A percentile compares a stretch with the other conserved stretches of the same genome.
Conservation (phyloP, 2,113 vertebrate species). For the Boulengeromyrus knoepffleri region DNA sequence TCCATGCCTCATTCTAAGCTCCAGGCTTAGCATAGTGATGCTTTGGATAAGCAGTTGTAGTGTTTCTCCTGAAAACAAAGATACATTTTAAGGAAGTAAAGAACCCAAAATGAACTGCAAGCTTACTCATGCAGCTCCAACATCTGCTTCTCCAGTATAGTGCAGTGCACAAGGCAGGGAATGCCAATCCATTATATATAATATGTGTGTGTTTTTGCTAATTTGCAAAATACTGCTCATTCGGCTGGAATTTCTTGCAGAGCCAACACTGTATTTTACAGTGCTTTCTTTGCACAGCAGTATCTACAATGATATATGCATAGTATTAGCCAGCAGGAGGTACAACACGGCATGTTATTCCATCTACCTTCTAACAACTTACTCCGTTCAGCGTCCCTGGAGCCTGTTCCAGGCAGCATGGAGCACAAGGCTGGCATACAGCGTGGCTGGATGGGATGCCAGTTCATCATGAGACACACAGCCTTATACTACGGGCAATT, state of each 20-base stretch:
- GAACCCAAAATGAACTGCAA: neutral
- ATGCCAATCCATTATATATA: neutral
- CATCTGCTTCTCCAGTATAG: constrained; percentile 27
- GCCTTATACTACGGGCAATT: neutral
- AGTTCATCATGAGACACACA: neutral
- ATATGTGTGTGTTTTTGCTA: too few relatives aligned
- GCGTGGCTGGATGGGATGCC: neutral
- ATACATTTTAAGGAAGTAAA: neutral
- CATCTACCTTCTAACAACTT: neutral
- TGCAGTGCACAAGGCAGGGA: constrained; percentile 31
- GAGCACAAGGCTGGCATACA: neutral
- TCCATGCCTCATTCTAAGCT: neutral
- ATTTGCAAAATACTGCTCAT: neutral
- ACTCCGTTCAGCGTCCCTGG: neutral
- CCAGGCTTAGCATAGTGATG: neutral
- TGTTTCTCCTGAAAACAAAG: neutral
- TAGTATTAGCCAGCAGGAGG: neutral
- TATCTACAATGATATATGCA: neutral
- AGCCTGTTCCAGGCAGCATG: neutral
- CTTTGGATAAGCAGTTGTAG: neutral
- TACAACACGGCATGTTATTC: neutral
- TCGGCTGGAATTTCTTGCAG: neutral
- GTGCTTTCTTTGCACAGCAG: neutral
- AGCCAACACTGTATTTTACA: neutral
- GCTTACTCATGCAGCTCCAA: neutral